Evolutionary conservation across 2,888 invertebrate species (phyloP).

Genomic region (Drosophila limbata): DNA sequence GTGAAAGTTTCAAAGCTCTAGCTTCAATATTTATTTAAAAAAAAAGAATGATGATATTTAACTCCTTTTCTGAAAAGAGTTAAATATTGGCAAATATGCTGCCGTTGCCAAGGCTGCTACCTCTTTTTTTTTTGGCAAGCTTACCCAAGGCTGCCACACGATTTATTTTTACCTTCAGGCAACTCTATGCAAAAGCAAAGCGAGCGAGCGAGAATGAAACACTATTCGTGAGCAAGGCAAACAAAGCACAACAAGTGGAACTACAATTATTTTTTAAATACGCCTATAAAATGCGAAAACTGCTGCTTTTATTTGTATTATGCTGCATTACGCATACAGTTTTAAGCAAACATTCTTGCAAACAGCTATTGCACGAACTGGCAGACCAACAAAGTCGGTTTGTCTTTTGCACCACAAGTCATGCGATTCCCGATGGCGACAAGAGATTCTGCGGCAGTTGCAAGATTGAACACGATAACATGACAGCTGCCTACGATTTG

Average conservation of each 20-base stretch:
- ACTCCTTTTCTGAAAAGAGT: too few relatives aligned
- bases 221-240: not conserved
- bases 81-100: too few relatives aligned
- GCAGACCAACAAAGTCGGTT: slow-evolving; percentile 56
- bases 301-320: slow-evolving; percentile 14
- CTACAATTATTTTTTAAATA: not conserved
- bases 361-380: slow-evolving; percentile 34
- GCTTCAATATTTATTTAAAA: too few relatives aligned
- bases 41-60: too few relatives aligned
- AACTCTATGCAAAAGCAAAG: too few relatives aligned
- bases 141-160: too few relatives aligned
- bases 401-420: slow-evolving; percentile 62
- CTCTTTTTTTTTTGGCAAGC: too few relatives aligned
- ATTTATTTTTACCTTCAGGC: too few relatives aligned
- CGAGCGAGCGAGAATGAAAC: too few relatives aligned
- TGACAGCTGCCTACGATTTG: slow-evolving; percentile 26
- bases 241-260: slow-evolving; percentile 15
- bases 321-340: not conserved
- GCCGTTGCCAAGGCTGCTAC: too few relatives aligned
- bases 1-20: too few relatives aligned
- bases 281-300: slow-evolving; percentile 18
- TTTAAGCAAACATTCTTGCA: slow-evolving; percentile 33
- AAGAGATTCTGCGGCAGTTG: slow-evolving; percentile 63
- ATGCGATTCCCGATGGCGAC: slow-evolving; percentile 55
- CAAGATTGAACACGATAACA: rapidly evolving